phyloP scores from a whole-genome alignment of 2,797 vertebrate genomes.

The Echiichthys vipera region DNA sequence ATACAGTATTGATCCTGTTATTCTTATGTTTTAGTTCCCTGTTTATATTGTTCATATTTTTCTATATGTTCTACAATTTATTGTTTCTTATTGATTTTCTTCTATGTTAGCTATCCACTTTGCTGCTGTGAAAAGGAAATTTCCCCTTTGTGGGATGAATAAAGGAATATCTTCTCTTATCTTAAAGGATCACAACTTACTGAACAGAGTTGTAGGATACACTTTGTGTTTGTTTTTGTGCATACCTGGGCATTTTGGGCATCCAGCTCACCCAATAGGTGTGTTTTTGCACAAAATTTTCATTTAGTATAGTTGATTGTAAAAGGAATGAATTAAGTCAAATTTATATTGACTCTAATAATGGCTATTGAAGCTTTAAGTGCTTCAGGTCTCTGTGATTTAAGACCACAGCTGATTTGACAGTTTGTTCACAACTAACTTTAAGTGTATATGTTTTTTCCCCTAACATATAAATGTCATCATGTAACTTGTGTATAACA shows the following conservation, averaged over 20 bases:
- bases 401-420: background rate
- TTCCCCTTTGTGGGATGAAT: too few species aligned
- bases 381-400: background rate
- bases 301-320: background rate
- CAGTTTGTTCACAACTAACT: slow-evolving; percentile 13
- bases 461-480: slow-evolving; percentile 11
- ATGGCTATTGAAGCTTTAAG: background rate
- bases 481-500: background rate
- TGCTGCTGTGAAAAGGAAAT: too few species aligned
- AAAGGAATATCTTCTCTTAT: too few species aligned
- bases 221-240: background rate
- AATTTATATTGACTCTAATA: background rate
- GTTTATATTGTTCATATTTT: too few species aligned
- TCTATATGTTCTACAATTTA: too few species aligned
- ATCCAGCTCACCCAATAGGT: background rate
- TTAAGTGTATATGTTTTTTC: background rate
- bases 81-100: too few species aligned
- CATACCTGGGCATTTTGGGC: background rate
- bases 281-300: background rate
- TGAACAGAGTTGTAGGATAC: background rate
- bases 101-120: too few species aligned
- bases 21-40: too few species aligned
- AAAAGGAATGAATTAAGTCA: too few species aligned
- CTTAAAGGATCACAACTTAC: too few species aligned
- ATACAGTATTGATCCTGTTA: too few species aligned